Evolutionary conservation across 2,113 vertebrate species (phyloP).

Genomic region (Elephas maximus): DNA sequence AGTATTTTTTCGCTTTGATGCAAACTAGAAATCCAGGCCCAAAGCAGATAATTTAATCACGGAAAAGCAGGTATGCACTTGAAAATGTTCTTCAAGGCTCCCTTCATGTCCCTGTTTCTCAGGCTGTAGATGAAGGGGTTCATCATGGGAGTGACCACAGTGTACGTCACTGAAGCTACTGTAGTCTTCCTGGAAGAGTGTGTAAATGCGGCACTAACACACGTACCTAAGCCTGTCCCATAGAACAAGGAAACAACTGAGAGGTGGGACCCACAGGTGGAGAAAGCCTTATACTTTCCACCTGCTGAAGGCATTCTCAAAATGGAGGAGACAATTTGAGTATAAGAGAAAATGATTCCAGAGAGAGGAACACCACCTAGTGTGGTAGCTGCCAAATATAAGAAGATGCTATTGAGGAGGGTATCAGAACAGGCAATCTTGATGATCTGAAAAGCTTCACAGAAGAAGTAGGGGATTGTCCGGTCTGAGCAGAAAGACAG

Average conservation of each 20-base stretch:
- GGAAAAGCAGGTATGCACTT: no score
- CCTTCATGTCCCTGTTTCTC: neutral
- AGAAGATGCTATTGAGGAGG: neutral
- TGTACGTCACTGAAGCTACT: neutral
- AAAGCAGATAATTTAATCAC: no score
- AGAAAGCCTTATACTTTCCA: neutral
- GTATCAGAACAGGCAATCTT: neutral
- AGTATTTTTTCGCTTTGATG: no score
- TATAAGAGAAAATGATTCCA: neutral
- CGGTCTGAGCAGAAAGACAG: neutral
- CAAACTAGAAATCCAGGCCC: no score
- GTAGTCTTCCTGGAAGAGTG: neutral
- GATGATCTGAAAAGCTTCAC: neutral
- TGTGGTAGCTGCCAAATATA: neutral
- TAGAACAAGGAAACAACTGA: neutral
- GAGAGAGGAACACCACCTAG: neutral
- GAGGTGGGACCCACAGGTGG: neutral
- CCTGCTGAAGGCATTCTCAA: neutral
- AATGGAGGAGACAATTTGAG: neutral
- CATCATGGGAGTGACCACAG: neutral
- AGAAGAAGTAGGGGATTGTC: neutral
- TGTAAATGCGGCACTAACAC: neutral
- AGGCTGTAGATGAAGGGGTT: neutral
- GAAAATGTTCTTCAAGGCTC: neutral
- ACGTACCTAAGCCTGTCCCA: neutral